Evolutionary conservation across 2,797 vertebrate species (phyloP).

Genomic region (Centroberyx gerrardi): DNA sequence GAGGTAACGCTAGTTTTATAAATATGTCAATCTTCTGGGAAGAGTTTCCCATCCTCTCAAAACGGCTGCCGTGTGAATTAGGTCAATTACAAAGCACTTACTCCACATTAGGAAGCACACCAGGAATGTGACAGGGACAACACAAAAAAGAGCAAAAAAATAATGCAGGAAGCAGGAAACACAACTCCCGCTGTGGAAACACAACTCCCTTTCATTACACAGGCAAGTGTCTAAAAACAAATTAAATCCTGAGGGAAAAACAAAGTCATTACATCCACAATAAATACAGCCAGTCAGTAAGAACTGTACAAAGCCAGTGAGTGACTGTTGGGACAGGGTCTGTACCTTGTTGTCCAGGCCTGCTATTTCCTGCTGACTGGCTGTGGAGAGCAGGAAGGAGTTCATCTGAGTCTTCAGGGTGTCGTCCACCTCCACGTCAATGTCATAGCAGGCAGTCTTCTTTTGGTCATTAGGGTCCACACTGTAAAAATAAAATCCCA

Average conservation of each 20-base stretch:
- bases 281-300: constrained; percentile 2
- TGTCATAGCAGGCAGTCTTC: constrained; percentile 99
- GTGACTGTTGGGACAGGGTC: background rate
- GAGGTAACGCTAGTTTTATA: too few species aligned
- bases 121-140: background rate
- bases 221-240: background rate
- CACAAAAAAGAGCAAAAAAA: background rate
- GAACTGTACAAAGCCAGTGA: background rate
- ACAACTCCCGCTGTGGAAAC: background rate
- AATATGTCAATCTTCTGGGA: background rate
- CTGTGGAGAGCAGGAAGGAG: constrained; percentile 97
- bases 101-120: background rate
- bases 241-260: background rate
- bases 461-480: constrained; percentile 99
- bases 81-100: background rate
- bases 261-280: background rate
- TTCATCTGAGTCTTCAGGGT: constrained; percentile 99
- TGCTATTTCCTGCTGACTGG: constrained; percentile 99
- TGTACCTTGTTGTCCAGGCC: constrained; percentile 98
- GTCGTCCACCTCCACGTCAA: constrained; percentile 98
- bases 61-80: too few species aligned
- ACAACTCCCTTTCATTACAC: background rate
- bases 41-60: too few species aligned
- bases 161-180: constrained; percentile 28
- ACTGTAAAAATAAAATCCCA: constrained; percentile 72